These are phyloP conservation scores for Ganaspis sp. DNA, from an alignment of 1,140 invertebrate genomes.

Conservation along the genomic window DNA sequence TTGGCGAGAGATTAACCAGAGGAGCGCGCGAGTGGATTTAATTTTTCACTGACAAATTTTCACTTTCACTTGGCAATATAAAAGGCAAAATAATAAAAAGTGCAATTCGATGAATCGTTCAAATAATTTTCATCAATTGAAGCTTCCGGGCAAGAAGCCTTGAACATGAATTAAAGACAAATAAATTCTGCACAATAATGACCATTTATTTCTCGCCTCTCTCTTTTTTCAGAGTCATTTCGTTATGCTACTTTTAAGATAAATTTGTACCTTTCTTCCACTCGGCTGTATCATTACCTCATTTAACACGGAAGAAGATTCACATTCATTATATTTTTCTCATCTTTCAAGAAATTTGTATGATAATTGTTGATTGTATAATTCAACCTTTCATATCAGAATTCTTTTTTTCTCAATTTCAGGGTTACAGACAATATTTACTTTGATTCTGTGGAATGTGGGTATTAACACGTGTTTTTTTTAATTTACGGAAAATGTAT, in stretches of 20 bases:
- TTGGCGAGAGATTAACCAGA: not conserved
- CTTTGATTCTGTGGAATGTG: too few relatives aligned
- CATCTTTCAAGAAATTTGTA: not conserved
- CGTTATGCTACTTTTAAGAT: not conserved
- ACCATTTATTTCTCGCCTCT: constrained; percentile 45
- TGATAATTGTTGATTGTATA: not conserved
- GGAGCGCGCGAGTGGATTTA: too few relatives aligned
- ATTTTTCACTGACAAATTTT: not conserved
- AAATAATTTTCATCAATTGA: not conserved
- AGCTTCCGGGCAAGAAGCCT: constrained; percentile 13
- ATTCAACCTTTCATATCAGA: not conserved
- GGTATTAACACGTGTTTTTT: too few relatives aligned
- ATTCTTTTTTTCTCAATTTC: not conserved
- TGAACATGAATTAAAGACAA: constrained; percentile 27
- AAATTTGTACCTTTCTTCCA: not conserved
- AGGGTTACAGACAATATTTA: too few relatives aligned
- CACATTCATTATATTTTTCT: not conserved
- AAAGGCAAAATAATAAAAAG: not conserved
- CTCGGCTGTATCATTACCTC: not conserved
- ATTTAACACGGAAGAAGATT: not conserved
- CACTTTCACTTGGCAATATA: not conserved
- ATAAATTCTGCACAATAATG: not conserved
- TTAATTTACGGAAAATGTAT: too few relatives aligned
- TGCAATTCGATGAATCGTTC: not conserved
- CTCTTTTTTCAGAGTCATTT: constrained; percentile 11